Percentiles rank a stretch among this genome's conserved stretches.
phyloP scores from a whole-genome alignment of 2,113 vertebrate species.

The Lepidothrix coronata region DNA sequence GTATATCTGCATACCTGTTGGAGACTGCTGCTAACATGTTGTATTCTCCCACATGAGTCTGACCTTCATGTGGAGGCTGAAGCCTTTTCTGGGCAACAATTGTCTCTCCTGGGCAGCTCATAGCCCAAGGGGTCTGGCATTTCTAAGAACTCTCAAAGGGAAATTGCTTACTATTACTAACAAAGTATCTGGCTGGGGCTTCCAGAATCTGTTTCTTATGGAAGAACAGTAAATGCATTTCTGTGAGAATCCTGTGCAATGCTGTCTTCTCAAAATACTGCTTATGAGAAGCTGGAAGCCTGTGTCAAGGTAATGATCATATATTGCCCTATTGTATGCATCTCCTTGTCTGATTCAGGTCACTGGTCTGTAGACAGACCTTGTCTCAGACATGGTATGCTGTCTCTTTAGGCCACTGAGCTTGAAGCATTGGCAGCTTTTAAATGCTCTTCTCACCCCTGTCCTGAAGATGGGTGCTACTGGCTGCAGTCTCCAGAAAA shows the following conservation, averaged over 20 bases:
- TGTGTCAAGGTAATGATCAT: neutral
- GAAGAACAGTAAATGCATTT: neutral
- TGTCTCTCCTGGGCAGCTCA: neutral
- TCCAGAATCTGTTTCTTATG: neutral
- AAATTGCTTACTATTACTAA: neutral
- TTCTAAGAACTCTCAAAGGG: neutral
- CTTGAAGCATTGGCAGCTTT: neutral
- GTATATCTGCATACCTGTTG: neutral
- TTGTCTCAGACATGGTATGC: neutral
- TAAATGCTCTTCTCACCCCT: neutral
- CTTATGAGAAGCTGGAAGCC: neutral
- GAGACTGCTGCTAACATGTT: neutral
- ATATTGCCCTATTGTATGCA: neutral
- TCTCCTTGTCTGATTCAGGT: neutral
- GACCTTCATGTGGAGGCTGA: rapidly evolving
- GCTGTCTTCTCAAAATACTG: neutral
- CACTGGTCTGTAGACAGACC: neutral
- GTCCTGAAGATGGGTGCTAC: neutral
- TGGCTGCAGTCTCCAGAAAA: neutral
- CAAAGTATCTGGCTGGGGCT: neutral
- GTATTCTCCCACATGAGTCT: neutral
- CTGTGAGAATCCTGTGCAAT: neutral
- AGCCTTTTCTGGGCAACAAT: neutral
- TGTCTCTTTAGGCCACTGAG: neutral
- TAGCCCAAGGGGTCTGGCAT: neutral